Conservation (phyloP, 2,797 vertebrate genomes). For the Liasis olivaceus region DNA sequence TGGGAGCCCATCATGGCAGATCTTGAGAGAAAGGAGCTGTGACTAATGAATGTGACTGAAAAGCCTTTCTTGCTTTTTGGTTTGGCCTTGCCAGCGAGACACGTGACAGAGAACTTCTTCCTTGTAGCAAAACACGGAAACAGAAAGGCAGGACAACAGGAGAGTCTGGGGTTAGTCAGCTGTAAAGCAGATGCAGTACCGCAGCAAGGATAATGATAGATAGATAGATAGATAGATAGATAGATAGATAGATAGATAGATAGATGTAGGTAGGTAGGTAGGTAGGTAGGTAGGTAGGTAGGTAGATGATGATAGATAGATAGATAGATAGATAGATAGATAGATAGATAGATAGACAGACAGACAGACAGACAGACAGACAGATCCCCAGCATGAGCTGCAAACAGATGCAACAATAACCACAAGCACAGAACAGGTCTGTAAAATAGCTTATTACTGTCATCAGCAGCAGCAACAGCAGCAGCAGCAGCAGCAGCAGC, state of each 20-base stretch:
- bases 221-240: neutral
- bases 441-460: neutral
- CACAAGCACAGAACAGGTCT: too few species aligned
- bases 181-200: neutral
- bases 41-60: conserved; percentile 24
- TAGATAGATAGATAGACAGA: too few species aligned
- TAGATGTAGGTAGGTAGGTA: too few species aligned
- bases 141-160: neutral
- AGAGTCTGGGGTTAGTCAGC: neutral
- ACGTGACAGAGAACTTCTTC: neutral
- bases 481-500: neutral
- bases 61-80: neutral
- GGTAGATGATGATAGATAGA: neutral
- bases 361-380: neutral
- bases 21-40: neutral
- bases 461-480: neutral
- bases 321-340: too few species aligned
- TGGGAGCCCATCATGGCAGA: conserved; percentile 38
- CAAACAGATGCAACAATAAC: neutral
- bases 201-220: neutral
- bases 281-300: too few species aligned
- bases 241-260: neutral
- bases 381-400: too few species aligned
- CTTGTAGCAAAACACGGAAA: neutral
- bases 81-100: neutral